A percentile compares a stretch with the other conserved stretches of the same genome.
Evolutionary conservation across 2,888 invertebrate species (phyloP).

Genomic region (Quadroppia sp.): DNA sequence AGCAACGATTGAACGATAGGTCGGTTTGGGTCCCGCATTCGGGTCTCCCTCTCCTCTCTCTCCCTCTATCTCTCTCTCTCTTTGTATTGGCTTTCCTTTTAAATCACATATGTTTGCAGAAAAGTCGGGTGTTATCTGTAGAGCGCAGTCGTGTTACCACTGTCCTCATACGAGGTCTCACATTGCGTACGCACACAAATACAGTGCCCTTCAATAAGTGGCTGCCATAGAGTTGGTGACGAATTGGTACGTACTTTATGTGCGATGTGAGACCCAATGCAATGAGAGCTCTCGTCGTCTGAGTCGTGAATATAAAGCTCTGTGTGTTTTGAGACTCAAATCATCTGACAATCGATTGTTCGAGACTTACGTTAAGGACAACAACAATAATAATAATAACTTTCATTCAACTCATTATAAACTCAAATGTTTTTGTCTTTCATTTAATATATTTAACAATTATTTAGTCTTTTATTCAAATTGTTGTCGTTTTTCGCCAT

Average conservation of each 20-base stretch:
- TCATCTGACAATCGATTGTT: slow-evolving; percentile 9
- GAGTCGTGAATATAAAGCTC: background rate
- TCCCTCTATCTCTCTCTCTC: background rate
- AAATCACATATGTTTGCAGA: slow-evolving; percentile 24
- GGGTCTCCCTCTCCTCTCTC: too few species aligned
- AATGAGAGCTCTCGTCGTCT: background rate
- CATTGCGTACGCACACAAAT: too few species aligned
- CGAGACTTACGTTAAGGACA: background rate
- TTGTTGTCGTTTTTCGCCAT: background rate
- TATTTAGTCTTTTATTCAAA: background rate
- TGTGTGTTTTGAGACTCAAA: background rate
- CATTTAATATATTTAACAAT: background rate
- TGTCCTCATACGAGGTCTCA: background rate
- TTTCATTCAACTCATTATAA: background rate
- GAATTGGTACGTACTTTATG: background rate
- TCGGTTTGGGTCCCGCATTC: too few species aligned
- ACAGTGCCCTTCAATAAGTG: too few species aligned
- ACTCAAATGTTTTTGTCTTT: background rate
- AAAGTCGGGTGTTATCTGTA: slow-evolving; percentile 9
- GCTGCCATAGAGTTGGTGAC: too few species aligned
- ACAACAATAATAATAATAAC: slow-evolving; percentile 3
- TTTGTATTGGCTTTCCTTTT: slow-evolving; percentile 5
- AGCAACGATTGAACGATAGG: too few species aligned
- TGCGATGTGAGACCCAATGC: background rate
- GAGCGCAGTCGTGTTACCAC: slow-evolving; percentile 26